Evolutionary conservation across 1,140 invertebrate species (phyloP).

Genomic region (Drosophila auraria): DNA sequence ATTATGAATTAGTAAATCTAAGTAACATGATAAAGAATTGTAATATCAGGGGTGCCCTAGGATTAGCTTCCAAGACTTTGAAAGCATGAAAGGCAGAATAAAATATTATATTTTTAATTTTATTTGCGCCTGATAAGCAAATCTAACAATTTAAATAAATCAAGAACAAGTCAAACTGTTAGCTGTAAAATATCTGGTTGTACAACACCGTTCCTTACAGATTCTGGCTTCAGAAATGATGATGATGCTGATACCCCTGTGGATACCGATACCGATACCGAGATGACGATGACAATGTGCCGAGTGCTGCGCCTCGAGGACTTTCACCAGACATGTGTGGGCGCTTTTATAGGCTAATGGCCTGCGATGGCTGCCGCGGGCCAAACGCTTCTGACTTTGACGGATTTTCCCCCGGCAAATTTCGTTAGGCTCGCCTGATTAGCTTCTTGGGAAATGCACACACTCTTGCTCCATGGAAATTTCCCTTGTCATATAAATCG

Average conservation of each 20-base stretch:
- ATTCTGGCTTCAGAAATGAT: slow-evolving; percentile 35
- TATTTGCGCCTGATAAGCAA: not conserved
- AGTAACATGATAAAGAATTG: no score
- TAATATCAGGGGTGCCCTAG: no score
- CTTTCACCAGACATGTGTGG: slow-evolving; percentile 56
- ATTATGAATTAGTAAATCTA: no score
- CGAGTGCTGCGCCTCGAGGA: slow-evolving; percentile 58
- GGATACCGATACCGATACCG: slow-evolving; percentile 42
- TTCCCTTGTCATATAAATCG: slow-evolving; percentile 21
- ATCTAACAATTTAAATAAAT: not conserved
- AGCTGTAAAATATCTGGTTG: not conserved
- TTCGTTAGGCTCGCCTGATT: slow-evolving; percentile 67
- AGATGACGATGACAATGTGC: slow-evolving; percentile 51
- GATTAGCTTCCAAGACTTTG: no score
- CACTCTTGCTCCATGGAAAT: not conserved
- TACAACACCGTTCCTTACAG: not conserved
- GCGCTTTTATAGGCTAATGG: slow-evolving; percentile 59
- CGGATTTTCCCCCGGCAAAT: slow-evolving; percentile 56
- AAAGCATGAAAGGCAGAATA: no score
- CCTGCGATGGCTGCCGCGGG: slow-evolving; percentile 41
- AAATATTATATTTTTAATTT: not conserved
- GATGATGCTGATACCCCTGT: slow-evolving; percentile 54
- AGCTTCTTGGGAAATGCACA: slow-evolving; percentile 41
- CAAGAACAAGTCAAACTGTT: no score
- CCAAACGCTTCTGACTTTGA: slow-evolving; percentile 64